Percentiles rank a stretch among this genome's conserved stretches.
Conservation (phyloP, 2,888 invertebrate species). For the Parnassius smintheus region DNA sequence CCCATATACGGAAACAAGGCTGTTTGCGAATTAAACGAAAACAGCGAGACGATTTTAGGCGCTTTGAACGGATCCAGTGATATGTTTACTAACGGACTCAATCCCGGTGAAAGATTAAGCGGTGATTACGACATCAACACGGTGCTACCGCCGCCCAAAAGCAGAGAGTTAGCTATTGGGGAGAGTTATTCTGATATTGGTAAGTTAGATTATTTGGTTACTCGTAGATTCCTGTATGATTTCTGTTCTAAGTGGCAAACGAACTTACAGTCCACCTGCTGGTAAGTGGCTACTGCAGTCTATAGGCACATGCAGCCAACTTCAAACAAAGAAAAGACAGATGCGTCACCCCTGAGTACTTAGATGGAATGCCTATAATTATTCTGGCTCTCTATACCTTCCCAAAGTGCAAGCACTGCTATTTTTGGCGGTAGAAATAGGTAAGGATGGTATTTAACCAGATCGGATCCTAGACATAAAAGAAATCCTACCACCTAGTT, state of each 20-base stretch:
- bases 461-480: too few species aligned
- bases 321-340: too few species aligned
- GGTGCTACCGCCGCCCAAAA: constrained; percentile 75
- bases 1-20: constrained; percentile 77
- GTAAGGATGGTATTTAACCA: too few species aligned
- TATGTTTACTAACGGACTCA: constrained; percentile 70
- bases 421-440: too few species aligned
- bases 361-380: too few species aligned
- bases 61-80: constrained; percentile 68
- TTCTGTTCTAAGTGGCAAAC: background rate
- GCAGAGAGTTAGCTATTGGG: constrained; percentile 74
- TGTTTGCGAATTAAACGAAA: constrained; percentile 68
- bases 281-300: background rate
- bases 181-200: constrained; percentile 79
- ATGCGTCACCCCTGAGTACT: too few species aligned
- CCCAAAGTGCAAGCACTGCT: too few species aligned
- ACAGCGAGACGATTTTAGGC: constrained; percentile 61
- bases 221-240: background rate
- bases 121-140: constrained; percentile 76
- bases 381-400: too few species aligned
- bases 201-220: constrained; percentile 40
- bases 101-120: constrained; percentile 61
- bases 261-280: background rate
- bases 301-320: background rate
- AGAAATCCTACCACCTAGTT: too few species aligned